These are phyloP conservation scores for Ciconia maguari DNA, from an alignment of 2,113 vertebrate genomes.

Conservation along the genomic window DNA sequence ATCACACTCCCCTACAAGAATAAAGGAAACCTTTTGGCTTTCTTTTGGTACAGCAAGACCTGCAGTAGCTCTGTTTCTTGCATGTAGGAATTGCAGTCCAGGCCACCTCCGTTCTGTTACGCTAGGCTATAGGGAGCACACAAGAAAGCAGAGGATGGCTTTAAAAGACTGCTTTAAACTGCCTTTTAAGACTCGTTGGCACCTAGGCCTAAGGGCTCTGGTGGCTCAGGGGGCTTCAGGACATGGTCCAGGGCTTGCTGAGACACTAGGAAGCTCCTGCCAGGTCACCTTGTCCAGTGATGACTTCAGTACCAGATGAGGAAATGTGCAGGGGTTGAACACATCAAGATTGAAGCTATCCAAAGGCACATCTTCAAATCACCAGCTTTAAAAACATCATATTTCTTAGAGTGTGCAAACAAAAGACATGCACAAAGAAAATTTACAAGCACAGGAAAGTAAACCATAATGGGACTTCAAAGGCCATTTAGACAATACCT, in stretches of 20 bases:
- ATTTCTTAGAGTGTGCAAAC: neutral
- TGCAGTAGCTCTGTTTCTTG: neutral
- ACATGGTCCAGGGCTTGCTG: neutral
- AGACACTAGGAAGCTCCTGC: neutral
- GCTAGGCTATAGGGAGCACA: neutral
- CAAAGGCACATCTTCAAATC: neutral
- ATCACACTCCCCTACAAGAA: neutral
- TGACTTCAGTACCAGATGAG: neutral
- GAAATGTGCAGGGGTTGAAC: neutral
- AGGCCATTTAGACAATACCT: neutral
- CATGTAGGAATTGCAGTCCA: neutral
- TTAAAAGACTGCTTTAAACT: neutral
- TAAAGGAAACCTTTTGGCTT: neutral
- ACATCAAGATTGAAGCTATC: neutral
- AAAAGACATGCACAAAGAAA: neutral
- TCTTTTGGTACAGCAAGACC: neutral
- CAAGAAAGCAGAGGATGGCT: neutral
- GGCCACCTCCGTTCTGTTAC: neutral
- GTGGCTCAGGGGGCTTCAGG: neutral
- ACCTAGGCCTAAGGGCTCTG: neutral
- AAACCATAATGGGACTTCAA: conserved; percentile 9
- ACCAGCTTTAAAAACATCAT: neutral
- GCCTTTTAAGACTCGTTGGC: neutral
- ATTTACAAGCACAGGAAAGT: conserved; percentile 2
- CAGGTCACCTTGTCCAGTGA: neutral